These are phyloP conservation scores for Entelurus aequoreus DNA, from an alignment of 2,113 vertebrate species.

Conservation along the genomic window DNA sequence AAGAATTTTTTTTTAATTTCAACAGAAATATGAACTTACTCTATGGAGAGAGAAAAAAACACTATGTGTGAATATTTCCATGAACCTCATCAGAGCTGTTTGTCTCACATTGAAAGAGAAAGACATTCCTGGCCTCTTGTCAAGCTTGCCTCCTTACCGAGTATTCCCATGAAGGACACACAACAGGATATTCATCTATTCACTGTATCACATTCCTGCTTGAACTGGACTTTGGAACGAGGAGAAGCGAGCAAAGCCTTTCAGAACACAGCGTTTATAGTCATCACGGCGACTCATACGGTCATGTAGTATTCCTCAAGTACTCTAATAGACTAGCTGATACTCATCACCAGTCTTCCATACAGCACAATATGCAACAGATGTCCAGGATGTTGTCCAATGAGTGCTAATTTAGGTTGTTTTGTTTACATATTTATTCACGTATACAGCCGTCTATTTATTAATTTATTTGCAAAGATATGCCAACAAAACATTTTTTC, in stretches of 20 bases:
- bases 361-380: conserved; percentile 69
- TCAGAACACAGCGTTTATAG: conserved; percentile 28
- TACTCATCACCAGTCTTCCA: conserved; percentile 70
- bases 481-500: conserved; percentile 19
- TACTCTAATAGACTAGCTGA: conserved; percentile 46
- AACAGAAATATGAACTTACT: conserved; percentile 57
- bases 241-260: conserved; percentile 33
- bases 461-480: conserved; percentile 14
- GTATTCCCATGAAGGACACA: conserved; percentile 46
- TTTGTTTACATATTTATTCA: conserved; percentile 19
- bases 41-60: conserved; percentile 35
- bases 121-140: conserved; percentile 44
- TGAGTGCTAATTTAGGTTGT: conserved; percentile 21
- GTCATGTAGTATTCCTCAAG: conserved; percentile 40
- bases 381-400: conserved; percentile 52
- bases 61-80: conserved; percentile 51
- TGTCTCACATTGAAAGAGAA: conserved; percentile 53
- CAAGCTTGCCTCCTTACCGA: conserved; percentile 47
- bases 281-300: conserved; percentile 46
- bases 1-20: conserved; percentile 42
- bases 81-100: conserved; percentile 54
- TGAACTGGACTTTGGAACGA: conserved; percentile 39
- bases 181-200: neutral
- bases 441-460: conserved; percentile 24
- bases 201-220: conserved; percentile 36